These are phyloP conservation scores for Spisula solida DNA, from an alignment of 2,888 invertebrate genomes.

Conservation along the genomic window DNA sequence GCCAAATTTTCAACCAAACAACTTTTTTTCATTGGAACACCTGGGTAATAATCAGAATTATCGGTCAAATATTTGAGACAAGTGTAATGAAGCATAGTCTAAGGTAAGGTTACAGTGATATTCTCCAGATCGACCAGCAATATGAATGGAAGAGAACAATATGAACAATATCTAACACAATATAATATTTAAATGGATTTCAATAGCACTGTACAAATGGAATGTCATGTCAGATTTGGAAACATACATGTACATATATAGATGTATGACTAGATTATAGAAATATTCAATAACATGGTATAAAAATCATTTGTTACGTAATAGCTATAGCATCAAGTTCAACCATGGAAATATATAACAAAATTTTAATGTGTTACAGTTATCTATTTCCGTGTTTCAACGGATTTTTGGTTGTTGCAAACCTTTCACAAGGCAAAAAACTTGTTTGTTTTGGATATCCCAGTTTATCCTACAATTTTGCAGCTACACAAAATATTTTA, in stretches of 20 bases:
- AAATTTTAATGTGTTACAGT: background rate
- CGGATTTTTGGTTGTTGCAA: too few species aligned
- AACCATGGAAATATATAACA: too few species aligned
- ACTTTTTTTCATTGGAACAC: too few species aligned
- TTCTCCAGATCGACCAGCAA: background rate
- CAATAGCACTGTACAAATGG: conserved; percentile 22
- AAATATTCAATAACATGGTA: background rate
- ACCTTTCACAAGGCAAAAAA: background rate
- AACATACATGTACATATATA: background rate
- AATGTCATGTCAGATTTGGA: conserved; percentile 20
- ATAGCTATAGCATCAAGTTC: background rate
- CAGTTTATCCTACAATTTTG: too few species aligned
- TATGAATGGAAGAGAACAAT: background rate
- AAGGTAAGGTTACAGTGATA: background rate
- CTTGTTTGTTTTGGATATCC: too few species aligned
- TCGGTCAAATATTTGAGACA: background rate
- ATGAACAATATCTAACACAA: background rate
- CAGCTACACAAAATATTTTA: too few species aligned
- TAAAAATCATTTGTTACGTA: background rate
- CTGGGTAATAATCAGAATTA: too few species aligned
- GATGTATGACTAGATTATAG: conserved; percentile 8
- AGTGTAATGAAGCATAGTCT: background rate
- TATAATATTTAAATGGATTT: conserved; percentile 14
- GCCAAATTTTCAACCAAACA: too few species aligned
- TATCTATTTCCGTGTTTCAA: background rate